Percentiles rank a stretch among this genome's conserved stretches.
These are phyloP conservation scores for Pogonus chalceus DNA, from an alignment of 1,140 invertebrate genomes.

Conservation along the genomic window DNA sequence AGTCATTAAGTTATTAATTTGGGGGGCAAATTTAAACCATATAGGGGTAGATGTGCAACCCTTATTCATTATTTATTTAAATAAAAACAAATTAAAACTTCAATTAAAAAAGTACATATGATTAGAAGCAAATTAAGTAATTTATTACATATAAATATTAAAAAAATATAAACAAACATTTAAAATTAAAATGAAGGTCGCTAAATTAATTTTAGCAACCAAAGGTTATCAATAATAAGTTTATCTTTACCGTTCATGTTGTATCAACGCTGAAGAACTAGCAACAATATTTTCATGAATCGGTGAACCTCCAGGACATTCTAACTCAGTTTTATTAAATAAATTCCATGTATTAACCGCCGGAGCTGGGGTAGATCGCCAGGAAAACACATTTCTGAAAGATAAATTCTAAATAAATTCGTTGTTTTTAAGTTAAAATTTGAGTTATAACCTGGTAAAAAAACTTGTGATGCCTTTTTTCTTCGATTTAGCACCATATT, in stretches of 20 bases:
- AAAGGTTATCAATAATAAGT: too few species aligned
- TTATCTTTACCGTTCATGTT: conserved; percentile 46
- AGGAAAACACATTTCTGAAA: conserved; percentile 54
- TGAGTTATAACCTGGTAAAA: conserved; percentile 28
- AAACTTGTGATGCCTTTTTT: conserved; percentile 30
- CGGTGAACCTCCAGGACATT: conserved; percentile 30
- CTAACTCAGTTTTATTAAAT: conserved; percentile 37
- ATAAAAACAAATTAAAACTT: too few species aligned
- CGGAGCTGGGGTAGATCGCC: conserved; percentile 40
- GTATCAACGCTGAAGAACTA: conserved; percentile 51
- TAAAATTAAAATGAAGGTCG: too few species aligned
- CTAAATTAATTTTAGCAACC: too few species aligned
- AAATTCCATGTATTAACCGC: conserved; percentile 34
- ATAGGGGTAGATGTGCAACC: too few species aligned
- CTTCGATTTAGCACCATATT: conserved; percentile 26
- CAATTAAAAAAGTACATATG: too few species aligned
- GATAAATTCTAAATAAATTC: conserved; percentile 21
- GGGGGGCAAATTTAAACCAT: too few species aligned
- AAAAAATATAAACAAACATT: too few species aligned
- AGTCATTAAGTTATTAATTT: too few species aligned
- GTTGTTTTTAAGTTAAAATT: conserved; percentile 13
- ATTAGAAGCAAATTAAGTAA: too few species aligned
- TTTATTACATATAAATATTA: too few species aligned
- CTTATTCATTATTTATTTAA: too few species aligned
- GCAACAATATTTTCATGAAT: conserved; percentile 42